These are phyloP conservation scores for Metaphire vulgaris DNA, from an alignment of 1,140 invertebrate genomes.

Conservation along the genomic window DNA sequence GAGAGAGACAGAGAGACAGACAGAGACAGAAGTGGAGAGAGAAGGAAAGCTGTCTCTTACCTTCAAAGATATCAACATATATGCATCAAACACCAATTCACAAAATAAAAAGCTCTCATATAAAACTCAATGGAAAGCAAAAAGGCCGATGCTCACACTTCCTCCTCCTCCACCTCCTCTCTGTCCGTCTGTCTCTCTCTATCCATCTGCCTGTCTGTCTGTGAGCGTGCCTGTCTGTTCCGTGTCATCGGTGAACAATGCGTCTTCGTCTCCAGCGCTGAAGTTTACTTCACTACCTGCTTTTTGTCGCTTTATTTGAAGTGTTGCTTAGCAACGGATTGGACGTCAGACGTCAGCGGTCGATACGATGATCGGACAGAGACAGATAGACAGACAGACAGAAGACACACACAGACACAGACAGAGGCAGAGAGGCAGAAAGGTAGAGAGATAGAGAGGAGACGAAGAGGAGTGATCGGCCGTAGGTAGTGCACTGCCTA, in stretches of 20 bases:
- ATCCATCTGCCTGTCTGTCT: not conserved
- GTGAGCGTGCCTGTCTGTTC: not conserved
- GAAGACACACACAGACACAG: not conserved
- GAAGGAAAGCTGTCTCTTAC: not conserved
- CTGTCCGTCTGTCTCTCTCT: not conserved
- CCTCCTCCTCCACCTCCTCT: too few species aligned
- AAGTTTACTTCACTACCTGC: not conserved
- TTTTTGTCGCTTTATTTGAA: slow-evolving; percentile 1
- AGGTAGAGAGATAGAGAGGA: not conserved
- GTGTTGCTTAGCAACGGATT: not conserved
- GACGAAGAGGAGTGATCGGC: not conserved
- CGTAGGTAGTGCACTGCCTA: too few species aligned
- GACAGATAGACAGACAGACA: not conserved
- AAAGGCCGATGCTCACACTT: too few species aligned
- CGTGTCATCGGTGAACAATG: not conserved
- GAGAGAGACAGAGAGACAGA: not conserved
- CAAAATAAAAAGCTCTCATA: not conserved
- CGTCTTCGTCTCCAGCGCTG: not conserved
- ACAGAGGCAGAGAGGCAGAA: not conserved
- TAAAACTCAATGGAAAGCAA: too few species aligned
- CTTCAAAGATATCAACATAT: not conserved
- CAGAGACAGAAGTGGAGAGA: not conserved
- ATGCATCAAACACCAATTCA: not conserved
- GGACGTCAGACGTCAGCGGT: not conserved
- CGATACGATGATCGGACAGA: not conserved